Conservation (phyloP, 2,113 vertebrate species). For the Suricata suricatta region DNA sequence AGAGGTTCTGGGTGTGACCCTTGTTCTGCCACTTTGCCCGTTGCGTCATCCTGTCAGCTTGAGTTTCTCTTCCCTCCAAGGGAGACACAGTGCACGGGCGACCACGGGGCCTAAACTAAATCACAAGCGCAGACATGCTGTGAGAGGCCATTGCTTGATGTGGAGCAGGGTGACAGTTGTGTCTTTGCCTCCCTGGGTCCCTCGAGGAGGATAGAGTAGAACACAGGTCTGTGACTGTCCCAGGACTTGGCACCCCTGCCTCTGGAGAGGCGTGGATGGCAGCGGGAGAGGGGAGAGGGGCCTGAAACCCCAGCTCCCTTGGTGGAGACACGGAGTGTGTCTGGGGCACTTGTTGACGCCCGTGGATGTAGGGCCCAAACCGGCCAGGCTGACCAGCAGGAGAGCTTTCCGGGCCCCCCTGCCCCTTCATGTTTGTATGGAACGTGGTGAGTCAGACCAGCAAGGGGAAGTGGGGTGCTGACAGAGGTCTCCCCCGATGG, state of each 20-base stretch:
- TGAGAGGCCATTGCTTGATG: neutral
- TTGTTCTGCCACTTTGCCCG: neutral
- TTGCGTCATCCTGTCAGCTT: neutral
- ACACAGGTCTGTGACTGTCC: neutral
- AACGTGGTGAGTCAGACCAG: too few relatives aligned
- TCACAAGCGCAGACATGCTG: accelerated
- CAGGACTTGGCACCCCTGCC: accelerated
- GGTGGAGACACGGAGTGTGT: accelerated
- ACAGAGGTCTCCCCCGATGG: neutral
- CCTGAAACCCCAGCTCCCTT: neutral
- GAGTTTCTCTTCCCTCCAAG: neutral
- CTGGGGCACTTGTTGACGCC: neutral
- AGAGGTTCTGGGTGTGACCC: too few relatives aligned
- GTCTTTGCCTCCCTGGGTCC: neutral
- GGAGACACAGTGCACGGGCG: too few relatives aligned
- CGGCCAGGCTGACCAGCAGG: accelerated
- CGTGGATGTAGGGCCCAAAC: accelerated
- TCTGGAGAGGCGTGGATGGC: neutral
- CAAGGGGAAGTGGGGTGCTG: neutral
- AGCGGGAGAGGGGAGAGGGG: neutral
- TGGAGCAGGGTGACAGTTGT: neutral
- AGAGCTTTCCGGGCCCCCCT: neutral
- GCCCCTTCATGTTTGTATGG: accelerated
- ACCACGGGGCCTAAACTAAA: neutral
- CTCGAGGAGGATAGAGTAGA: neutral